These are phyloP conservation scores for Pollenia griseotomentosa DNA, from an alignment of 2,888 invertebrate species.

Conservation along the genomic window DNA sequence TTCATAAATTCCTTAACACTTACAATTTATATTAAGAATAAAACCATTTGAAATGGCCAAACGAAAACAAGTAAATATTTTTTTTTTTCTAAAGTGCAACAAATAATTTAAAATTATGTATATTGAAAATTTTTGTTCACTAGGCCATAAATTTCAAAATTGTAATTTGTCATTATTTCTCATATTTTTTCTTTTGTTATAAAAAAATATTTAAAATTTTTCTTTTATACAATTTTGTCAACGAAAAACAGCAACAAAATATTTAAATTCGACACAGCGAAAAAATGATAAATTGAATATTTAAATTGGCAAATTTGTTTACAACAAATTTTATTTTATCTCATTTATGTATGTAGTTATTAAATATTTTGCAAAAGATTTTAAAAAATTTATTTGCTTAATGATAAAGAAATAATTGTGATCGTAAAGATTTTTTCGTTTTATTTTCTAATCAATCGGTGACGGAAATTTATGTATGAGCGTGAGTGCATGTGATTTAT, in stretches of 20 bases:
- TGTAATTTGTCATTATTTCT: constrained; percentile 61
- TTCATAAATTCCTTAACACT: constrained; percentile 46
- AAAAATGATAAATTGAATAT: constrained; percentile 61
- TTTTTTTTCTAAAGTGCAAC: neutral
- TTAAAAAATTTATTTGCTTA: neutral
- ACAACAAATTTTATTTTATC: constrained; percentile 36
- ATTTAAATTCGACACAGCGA: constrained; percentile 23
- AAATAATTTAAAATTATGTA: constrained; percentile 35
- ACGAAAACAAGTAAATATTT: constrained; percentile 54
- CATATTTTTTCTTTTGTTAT: constrained; percentile 23
- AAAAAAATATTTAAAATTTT: constrained; percentile 44
- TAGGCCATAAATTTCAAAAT: constrained; percentile 56
- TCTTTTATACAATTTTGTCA: constrained; percentile 28
- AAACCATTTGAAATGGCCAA: constrained; percentile 52
- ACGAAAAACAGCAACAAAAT: constrained; percentile 22
- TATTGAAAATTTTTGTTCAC: constrained; percentile 35
- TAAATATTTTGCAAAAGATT: neutral
- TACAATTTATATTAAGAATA: constrained; percentile 43
- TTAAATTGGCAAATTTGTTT: constrained; percentile 62
- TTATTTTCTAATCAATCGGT: constrained; percentile 3
- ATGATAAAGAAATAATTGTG: constrained; percentile 27
- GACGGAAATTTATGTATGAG: constrained; percentile 35
- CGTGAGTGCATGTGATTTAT: constrained; percentile 10
- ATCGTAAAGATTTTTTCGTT: neutral
- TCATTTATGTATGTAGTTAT: neutral